Base-by-base conservation (phyloP, 2,888 invertebrate species). In the Clistopyga incitator region DNA sequence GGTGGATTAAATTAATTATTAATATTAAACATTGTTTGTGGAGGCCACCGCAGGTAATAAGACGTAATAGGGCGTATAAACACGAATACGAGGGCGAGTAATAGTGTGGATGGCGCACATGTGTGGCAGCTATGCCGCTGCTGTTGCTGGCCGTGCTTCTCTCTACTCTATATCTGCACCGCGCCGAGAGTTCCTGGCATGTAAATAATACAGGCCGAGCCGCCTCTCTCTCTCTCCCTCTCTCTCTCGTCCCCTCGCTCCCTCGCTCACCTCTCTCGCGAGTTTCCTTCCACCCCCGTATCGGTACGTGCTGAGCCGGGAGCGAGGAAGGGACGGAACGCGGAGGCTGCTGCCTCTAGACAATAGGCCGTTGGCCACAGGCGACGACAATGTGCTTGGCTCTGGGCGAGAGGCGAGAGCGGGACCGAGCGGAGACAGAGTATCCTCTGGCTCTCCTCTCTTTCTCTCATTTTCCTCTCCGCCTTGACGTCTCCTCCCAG, bases 321-420 rank as follows among this genome's bases (percentile, higher is more conserved):
- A 74, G 61, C 70, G 77, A 67, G 79, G 64, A 47, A 59, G 74
- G 59, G 50, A 47, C 59, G 79, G 23, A 54, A 20, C n/a, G 23
- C 82, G 84, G 84, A 81, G 86, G 86, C 83, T 85, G 86, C 83
- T 85, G 78, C 84, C 68, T 87, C 86, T 87, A 90, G 88, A 90
- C 90, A 92, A 91, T 91, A 90, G 91, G 86, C 89, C 87, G 90
- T 90, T 90, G 90, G 89, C 90, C 90, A 90, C 90, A 89, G 89
- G 88, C 89, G 89, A 90, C 90, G 89, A 90, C 90, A 90, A 91
- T 91, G 89, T 81, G 78, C 81, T 81, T 72, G 61, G 45, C 50
- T 70, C 71, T 50, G 61, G 54, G 75, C 78, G 78, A 82, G 81
- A 83, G 79, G 75, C 71, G 67, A 67, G 54, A 45, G 74, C n/a